Base-by-base conservation (phyloP, 1,140 invertebrate species). In the Hypothenemus hampei region DNA sequence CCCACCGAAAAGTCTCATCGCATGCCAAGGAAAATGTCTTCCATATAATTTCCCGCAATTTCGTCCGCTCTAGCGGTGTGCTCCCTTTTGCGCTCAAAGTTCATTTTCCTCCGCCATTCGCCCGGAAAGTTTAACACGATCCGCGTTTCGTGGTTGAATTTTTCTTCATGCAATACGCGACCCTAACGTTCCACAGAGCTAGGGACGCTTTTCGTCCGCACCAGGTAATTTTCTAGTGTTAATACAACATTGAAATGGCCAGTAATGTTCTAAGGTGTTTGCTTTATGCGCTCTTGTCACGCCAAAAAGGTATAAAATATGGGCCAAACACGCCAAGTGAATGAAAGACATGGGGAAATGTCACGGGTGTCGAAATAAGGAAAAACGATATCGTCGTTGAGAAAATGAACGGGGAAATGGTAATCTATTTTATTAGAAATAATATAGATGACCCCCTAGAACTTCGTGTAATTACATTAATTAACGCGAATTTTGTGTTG, bases 241-340 rank as follows among this genome's bases (percentile, higher is more conserved):
- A 69, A 69, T 69, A 64, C 67, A 66, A 66, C 67, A 64, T 61
- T 65, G 64, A 69, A 69, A 69, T 69, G 67, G 67, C 66, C 64
- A 68, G 65, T 69, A 69, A 67, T 68, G 66, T 61, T 66, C 58
- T 59, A 54, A 69, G 66, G 67, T 69, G 67, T 68, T 63, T 65
- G 61, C 53, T 59, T 68, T 66, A 69, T 69, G 64, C 51, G 35
- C 51, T 37, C 48, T 40, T 46, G 54, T 57, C 67, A 69, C 66
- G 67, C 66, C 56, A 69, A 15, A 31, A 40, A 37, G 16, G 47
- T 46, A 57, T 57, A 57, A 57, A 57, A 57, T 51, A 57, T 57
- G 55, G 39, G 22, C 47, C 21, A 48, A 39, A 56, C 53, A 56
- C 53, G 53, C 53, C 26, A 56, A 43, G 43, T 16, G 21, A 13